These are phyloP conservation scores for Thalpophila matura DNA, from an alignment of 2,888 invertebrate species.

Conservation along the genomic window DNA sequence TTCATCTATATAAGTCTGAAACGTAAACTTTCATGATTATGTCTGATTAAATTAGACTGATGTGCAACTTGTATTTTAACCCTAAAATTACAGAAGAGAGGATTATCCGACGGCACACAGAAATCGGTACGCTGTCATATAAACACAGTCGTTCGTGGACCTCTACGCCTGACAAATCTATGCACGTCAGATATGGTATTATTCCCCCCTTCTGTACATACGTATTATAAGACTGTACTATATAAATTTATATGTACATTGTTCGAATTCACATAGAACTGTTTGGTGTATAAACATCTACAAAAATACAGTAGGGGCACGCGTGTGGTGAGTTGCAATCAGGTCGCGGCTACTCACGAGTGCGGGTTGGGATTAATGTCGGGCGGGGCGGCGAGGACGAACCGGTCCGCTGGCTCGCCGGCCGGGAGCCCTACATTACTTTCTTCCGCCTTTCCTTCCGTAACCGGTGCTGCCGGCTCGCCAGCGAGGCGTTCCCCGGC, in stretches of 20 bases:
- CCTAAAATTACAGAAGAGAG: conserved; percentile 31
- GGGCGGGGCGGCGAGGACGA: conserved; percentile 79
- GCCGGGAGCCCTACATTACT: conserved; percentile 42
- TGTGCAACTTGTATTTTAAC: conserved; percentile 11
- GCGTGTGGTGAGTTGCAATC: conserved; percentile 75
- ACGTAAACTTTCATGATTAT: background rate
- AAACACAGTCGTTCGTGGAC: conserved; percentile 49
- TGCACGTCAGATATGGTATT: conserved; percentile 27
- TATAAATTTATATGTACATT: conserved; percentile 34
- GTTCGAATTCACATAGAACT: conserved; percentile 66
- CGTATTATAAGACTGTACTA: background rate
- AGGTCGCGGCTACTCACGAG: conserved; percentile 86
- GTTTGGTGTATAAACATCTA: conserved; percentile 56
- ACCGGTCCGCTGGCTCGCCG: conserved; percentile 63
- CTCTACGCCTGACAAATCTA: conserved; percentile 43
- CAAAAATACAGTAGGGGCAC: conserved; percentile 66
- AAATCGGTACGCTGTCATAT: conserved; percentile 48
- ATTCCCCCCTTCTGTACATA: conserved; percentile 39
- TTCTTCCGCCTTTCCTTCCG: conserved; percentile 45
- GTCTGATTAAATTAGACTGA: background rate
- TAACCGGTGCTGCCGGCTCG: conserved; percentile 62
- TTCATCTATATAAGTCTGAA: conserved; percentile 11
- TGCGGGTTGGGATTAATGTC: conserved; percentile 87
- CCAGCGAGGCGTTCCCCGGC: conserved; percentile 47
- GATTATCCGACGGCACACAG: conserved; percentile 36